phyloP scores from a whole-genome alignment of 2,888 invertebrate genomes.

The Coenonympha glycerion region DNA sequence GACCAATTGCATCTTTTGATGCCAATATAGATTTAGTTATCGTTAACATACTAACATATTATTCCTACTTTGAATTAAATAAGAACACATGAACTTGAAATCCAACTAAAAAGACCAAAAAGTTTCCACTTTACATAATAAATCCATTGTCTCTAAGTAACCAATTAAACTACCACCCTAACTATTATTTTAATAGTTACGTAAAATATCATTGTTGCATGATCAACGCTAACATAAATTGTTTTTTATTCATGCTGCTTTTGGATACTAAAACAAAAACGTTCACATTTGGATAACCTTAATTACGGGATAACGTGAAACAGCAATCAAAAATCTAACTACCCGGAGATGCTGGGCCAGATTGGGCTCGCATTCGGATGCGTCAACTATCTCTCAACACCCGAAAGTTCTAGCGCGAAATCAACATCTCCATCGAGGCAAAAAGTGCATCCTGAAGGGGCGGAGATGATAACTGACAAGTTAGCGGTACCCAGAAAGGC shows the following conservation, averaged over 20 bases:
- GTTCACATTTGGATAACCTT: too few relatives aligned
- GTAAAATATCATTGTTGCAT: conserved; percentile 13
- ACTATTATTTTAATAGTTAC: neutral
- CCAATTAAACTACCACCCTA: neutral
- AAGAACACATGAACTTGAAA: neutral
- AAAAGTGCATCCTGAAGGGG: conserved; percentile 64
- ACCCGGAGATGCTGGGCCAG: conserved; percentile 73
- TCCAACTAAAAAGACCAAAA: neutral
- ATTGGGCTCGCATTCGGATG: conserved; percentile 73
- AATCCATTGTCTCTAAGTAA: too few relatives aligned
- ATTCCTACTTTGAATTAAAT: neutral
- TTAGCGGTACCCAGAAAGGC: conserved; percentile 39
- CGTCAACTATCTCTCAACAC: conserved; percentile 68
- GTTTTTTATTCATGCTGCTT: conserved; percentile 23
- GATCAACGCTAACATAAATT: conserved; percentile 36
- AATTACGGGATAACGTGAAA: conserved; percentile 26
- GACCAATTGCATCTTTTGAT: conserved; percentile 32
- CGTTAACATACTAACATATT: neutral
- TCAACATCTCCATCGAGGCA: conserved; percentile 55
- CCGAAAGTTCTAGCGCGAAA: conserved; percentile 39
- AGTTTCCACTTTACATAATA: neutral
- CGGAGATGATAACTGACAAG: conserved; percentile 41
- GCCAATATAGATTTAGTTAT: neutral
- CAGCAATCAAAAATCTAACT: conserved; percentile 72
- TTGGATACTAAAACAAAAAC: too few relatives aligned